Evolutionary conservation across 2,797 vertebrate genomes (phyloP), one percentile per base, ranked within the genome.

Genomic region (Lepilemur ruficaudatus): DNA sequence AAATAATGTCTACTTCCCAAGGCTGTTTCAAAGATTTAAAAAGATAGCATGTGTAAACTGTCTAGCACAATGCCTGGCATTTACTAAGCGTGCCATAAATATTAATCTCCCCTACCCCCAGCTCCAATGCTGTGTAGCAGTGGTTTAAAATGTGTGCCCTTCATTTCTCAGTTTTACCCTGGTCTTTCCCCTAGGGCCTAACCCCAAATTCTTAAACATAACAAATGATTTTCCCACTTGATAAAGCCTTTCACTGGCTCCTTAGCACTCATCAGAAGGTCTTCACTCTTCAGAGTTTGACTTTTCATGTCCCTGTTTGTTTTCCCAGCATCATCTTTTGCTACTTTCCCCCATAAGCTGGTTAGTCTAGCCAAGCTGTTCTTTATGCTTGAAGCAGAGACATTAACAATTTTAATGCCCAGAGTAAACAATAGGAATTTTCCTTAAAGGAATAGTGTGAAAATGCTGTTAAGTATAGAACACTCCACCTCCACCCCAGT

Each of bases 1-100:
- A 97, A 93, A 89, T 91, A 95, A 93, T 94, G 82, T 52, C 80
- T 94, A 86, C 55, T 94, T 96, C 82, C 92, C 57, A 94, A 95
- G 46, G 61, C 85, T 96, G 48, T 85, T 95, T 79, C 65, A 89
- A 95, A 97, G n/a, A 78, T 95, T 89, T 61, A n/a, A 89, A 93
- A 95, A 94, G 35, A 85, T 55, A 89, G n/a, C 41, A 79, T 65
- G 41, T 61, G 35, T 76, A 91, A 93, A 95, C 57, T 96, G 72
- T 81, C 80, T 92, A 92, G 88, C 84, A 90, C 41, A 84, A 59
- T 17, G 35, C 43, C 43, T 95, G 84, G 84, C 76, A 35, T 93
- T 95, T 93, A 82, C 55, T 91, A 61, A 86, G 55, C 52, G 55
- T 93, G 59, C 57, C 61, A 86, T 63, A 50, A 35, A 76, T 69